Base-by-base conservation (phyloP, 2,113 vertebrate genomes). In the Apteryx mantelli region DNA sequence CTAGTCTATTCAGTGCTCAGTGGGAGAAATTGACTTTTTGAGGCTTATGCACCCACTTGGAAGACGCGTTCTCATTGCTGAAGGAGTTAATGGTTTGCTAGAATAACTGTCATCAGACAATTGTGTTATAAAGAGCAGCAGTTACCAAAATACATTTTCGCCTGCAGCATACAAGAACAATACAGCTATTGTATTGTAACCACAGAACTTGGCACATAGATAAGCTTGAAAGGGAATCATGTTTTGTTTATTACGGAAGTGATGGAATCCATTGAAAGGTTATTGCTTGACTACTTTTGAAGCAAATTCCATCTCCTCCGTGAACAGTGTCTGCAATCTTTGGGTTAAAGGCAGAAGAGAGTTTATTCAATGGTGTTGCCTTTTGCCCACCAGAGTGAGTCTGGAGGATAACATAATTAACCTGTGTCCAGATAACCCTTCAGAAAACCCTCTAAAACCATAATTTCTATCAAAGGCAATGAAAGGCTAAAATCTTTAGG, bases 161-260 rank as follows among this genome's bases (percentile, higher is more conserved):
- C 84, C 95, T 9, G 73, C 70, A n/a, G 92, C 55, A 68, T 6
- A 26, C 11, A 5, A 12, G 77, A 96, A 94, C 81, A 88, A 86
- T 70, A 32, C 52, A 26, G 40, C 71, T 69, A 32, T 92, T 92
- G 95, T 96, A 5, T 58, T 22, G 63, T 68, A 82, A 69, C 82
- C 88, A 1, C 91, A 58, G 91, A 68, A 17, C 83, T 91, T 95
- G 82, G 89, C 97, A 55, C 77, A 15, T 42, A 24, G 75, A 85
- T 65, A 46, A 81, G 66, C 69, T 89, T 25, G 65, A 66, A 91
- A 92, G 93, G 80, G 86, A 94, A 81, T 84, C n/a, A 4, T 34
- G 69, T 87, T 98, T 86, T 95, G 94, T 93, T 88, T 94, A 26
- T 87, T 22, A 48, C 7, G 91, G 95, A 97, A 91, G 89, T 65